A percentile compares a stretch with the other conserved stretches of the same genome.
Conservation (phyloP, 1,140 invertebrate genomes). For the Nasonia giraulti region DNA sequence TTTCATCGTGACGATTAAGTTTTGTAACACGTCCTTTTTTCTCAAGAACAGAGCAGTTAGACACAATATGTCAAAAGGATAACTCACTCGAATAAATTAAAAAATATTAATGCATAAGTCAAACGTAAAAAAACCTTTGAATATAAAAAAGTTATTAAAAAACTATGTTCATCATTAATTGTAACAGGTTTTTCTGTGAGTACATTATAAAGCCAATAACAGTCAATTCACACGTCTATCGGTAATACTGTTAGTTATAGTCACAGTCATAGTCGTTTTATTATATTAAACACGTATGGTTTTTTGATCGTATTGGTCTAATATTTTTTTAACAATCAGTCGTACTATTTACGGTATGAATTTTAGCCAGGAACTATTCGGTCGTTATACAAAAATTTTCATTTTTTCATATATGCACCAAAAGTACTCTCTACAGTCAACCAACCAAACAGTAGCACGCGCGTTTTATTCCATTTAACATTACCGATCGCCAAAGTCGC, state of each 20-base stretch:
- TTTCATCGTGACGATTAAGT: slow-evolving; percentile 66
- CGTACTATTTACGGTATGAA: background rate
- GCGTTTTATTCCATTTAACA: background rate
- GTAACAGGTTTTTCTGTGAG: slow-evolving; percentile 1
- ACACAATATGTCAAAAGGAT: slow-evolving; percentile 55
- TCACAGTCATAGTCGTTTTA: background rate
- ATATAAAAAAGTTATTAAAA: background rate
- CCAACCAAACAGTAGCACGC: background rate
- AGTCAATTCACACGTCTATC: background rate
- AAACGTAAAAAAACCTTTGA: slow-evolving; percentile 1
- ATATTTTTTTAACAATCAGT: background rate
- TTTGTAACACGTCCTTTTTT: slow-evolving; percentile 65
- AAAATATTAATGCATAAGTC: slow-evolving; percentile 20
- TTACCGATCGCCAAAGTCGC: too few species aligned
- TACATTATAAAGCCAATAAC: background rate
- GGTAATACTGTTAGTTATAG: background rate
- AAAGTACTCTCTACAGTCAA: background rate
- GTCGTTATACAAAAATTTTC: background rate
- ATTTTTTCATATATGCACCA: background rate
- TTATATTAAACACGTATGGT: background rate
- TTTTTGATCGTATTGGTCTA: background rate
- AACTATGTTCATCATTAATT: background rate
- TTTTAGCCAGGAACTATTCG: background rate
- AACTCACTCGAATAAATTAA: slow-evolving; percentile 9
- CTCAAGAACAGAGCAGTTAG: slow-evolving; percentile 68